A percentile compares a stretch with the other conserved stretches of the same genome.
Conservation (phyloP, 2,797 vertebrate species). For the Iguana delicatissima region DNA sequence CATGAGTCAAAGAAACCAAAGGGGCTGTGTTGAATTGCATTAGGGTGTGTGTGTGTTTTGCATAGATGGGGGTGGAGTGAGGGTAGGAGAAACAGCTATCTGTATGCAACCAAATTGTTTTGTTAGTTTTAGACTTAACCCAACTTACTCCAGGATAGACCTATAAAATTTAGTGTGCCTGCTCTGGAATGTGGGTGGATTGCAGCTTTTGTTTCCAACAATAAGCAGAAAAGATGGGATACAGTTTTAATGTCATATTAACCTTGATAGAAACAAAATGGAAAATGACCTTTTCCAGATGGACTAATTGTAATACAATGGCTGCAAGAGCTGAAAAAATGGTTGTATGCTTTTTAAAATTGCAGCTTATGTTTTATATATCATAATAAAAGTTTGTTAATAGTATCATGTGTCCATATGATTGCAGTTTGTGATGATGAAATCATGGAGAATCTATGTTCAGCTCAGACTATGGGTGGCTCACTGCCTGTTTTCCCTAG, state of each 20-base stretch:
- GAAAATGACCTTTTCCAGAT: slow-evolving; percentile 14
- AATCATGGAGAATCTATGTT: neutral
- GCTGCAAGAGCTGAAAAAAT: neutral
- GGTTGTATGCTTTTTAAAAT: neutral
- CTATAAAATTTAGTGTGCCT: neutral
- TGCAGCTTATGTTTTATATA: neutral
- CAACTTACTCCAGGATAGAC: neutral
- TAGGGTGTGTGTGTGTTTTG: neutral
- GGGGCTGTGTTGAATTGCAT: neutral
- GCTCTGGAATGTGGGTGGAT: neutral
- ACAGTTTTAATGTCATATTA: neutral
- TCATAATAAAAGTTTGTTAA: slow-evolving; percentile 4
- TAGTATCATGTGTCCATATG: neutral
- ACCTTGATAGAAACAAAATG: neutral
- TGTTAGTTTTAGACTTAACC: neutral
- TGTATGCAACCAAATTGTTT: neutral
- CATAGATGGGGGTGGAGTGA: no score
- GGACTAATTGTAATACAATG: slow-evolving; percentile 12
- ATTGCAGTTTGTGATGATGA: neutral
- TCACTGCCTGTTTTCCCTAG: neutral
- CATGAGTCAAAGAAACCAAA: neutral
- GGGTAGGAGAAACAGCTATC: neutral
- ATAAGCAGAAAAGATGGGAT: no score
- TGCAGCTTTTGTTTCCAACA: neutral
- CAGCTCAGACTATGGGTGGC: neutral